Percentiles rank a stretch among this genome's conserved stretches.
These are phyloP conservation scores for Xenopus petersii DNA, from an alignment of 2,797 vertebrate species.

Conservation along the genomic window DNA sequence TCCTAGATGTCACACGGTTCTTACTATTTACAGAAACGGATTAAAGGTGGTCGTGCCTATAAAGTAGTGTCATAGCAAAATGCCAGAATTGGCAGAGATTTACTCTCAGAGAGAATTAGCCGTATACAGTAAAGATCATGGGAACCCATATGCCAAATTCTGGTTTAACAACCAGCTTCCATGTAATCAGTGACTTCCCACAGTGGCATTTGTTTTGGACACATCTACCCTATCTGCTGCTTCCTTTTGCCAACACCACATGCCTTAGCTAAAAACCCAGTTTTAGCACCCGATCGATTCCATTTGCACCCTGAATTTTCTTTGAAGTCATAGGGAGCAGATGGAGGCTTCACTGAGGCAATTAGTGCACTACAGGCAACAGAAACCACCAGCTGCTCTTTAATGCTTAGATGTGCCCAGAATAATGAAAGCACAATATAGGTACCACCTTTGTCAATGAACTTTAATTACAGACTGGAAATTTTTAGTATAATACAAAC, in stretches of 20 bases:
- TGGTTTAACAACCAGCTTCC: slow-evolving; percentile 5
- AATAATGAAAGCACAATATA: slow-evolving; percentile 46
- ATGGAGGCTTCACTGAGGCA: slow-evolving; percentile 47
- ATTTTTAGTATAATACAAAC: neutral
- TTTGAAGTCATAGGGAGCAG: slow-evolving; percentile 48
- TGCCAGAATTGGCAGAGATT: too few relatives aligned
- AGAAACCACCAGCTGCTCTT: slow-evolving; percentile 43
- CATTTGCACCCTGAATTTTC: slow-evolving; percentile 47
- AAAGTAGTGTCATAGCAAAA: too few relatives aligned
- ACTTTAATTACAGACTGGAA: slow-evolving; percentile 7
- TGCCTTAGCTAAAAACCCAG: slow-evolving; percentile 35
- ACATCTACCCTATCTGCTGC: slow-evolving; percentile 32
- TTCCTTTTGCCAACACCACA: slow-evolving; percentile 25
- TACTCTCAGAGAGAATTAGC: too few relatives aligned
- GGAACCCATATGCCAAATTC: slow-evolving; percentile 14
- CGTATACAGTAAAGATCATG: too few relatives aligned
- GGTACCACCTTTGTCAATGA: slow-evolving; percentile 40
- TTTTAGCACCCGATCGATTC: slow-evolving; percentile 41
- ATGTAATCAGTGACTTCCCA: slow-evolving; percentile 36
- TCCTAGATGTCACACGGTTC: too few relatives aligned
- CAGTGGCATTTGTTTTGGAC: slow-evolving; percentile 25
- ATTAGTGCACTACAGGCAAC: slow-evolving; percentile 44
- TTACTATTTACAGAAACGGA: too few relatives aligned
- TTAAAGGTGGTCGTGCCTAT: too few relatives aligned
- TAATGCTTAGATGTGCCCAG: slow-evolving; percentile 39